Evolutionary conservation across 2,888 invertebrate genomes (phyloP).

Genomic region (Dolichopus griseipennis): DNA sequence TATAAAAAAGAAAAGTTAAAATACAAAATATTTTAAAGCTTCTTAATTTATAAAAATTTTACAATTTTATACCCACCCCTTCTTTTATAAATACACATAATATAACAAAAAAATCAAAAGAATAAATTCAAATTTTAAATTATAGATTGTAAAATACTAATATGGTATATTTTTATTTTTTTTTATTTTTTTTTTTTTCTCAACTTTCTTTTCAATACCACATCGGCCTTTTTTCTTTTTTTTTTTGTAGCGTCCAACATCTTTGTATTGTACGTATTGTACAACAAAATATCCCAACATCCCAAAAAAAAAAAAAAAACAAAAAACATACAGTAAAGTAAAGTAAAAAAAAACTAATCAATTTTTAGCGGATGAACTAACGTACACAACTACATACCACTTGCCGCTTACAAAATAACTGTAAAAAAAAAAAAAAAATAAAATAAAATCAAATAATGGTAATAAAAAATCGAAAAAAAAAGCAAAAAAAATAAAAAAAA

Average conservation of each 20-base stretch:
- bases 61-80: too few species aligned
- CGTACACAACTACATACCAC: too few species aligned
- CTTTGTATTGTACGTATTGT: neutral
- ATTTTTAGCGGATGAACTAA: constrained; percentile 2
- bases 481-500: neutral
- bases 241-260: neutral
- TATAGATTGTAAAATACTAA: too few species aligned
- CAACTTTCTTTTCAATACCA: too few species aligned
- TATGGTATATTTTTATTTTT: too few species aligned
- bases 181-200: too few species aligned
- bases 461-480: neutral
- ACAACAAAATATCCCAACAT: neutral
- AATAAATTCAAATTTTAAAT: too few species aligned
- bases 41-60: too few species aligned
- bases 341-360: neutral
- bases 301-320: neutral
- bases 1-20: too few species aligned
- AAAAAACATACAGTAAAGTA: neutral
- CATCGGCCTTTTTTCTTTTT: neutral
- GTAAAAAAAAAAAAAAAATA: neutral
- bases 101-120: too few species aligned
- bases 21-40: too few species aligned
- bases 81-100: too few species aligned
- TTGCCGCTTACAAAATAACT: neutral
- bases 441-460: neutral